phyloP scores from a whole-genome alignment of 2,797 vertebrate genomes.

The Discoglossus pictus region DNA sequence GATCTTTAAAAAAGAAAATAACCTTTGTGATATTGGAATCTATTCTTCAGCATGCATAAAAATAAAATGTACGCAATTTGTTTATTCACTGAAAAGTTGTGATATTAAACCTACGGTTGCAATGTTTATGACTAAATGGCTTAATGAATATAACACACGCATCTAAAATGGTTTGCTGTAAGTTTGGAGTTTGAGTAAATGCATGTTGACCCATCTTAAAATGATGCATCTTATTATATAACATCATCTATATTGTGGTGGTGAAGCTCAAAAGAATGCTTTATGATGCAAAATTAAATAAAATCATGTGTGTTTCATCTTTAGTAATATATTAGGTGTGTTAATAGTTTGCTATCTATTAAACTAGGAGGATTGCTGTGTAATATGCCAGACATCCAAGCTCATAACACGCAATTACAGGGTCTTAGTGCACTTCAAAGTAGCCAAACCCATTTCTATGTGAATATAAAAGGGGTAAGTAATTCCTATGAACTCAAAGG shows the following conservation, averaged over 20 bases:
- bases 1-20: too few relatives aligned
- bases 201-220: neutral
- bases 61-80: too few relatives aligned
- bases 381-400: constrained; percentile 25
- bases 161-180: too few relatives aligned
- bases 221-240: neutral
- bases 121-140: too few relatives aligned
- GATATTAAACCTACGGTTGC: too few relatives aligned
- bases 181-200: too few relatives aligned
- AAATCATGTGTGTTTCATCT: constrained; percentile 19
- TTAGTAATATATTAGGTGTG: constrained; percentile 32
- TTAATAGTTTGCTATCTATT: constrained; percentile 13
- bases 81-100: too few relatives aligned
- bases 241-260: neutral
- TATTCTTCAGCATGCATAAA: too few relatives aligned
- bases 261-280: constrained; percentile 25
- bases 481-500: neutral
- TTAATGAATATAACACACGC: too few relatives aligned
- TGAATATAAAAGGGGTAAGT: constrained; percentile 21
- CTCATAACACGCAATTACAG: constrained; percentile 31
- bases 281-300: constrained; percentile 1
- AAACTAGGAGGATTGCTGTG: constrained; percentile 4
- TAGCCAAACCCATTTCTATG: constrained; percentile 30
- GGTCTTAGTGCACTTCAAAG: constrained; percentile 35
- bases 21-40: too few relatives aligned